Base-by-base conservation (phyloP, 2,113 vertebrate genomes). In the Sinocyclocheilus rhinocerous region DNA sequence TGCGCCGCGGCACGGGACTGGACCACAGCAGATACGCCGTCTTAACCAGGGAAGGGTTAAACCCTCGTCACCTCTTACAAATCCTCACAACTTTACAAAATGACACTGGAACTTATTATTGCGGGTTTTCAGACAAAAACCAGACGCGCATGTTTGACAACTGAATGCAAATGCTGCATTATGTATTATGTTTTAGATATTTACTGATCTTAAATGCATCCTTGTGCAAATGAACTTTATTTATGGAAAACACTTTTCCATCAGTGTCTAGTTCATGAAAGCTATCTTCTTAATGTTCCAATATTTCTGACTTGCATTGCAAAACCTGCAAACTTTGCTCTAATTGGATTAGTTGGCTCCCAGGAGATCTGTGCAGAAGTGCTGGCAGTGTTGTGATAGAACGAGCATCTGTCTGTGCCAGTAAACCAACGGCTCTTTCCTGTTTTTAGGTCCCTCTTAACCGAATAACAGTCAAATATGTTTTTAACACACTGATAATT, bases 91-190 rank as follows among this genome's bases (percentile, higher is more conserved):
- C 84, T 5, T 77, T 78, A 9, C 50, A n/a, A 48, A 86, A 45
- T 0, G 90, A 92, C 86, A 75, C 83, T 13, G 91, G 87, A 6
- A 84, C 84, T 20, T 92, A 92, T 87, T 92, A 89, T 84, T 92
- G 91, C 42, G 78, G 72, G 26, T 45, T 85, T 83, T 75, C 84
- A 6, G 55, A 86, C 16, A 45, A 22, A 45, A 33, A 52, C 22
- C 55, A 18, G 2, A 59, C 9, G 22, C 26, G 22, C 12, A 75
- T 7, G 10, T 11, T 45, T 1, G 11, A 9, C 9, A 0, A 78
- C 12, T 42, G 13, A 65, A 82, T 18, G 39, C 42, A 76, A 0
- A 24, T 9, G 65, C 26, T 20, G n/a, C 11, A 76, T 36, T 24
- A 22, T 39, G 61, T 26, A 4, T 8, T 20, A 29, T 78, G 11